A percentile compares a stretch with the other conserved stretches of the same genome.
Conservation (phyloP, 2,888 invertebrate species). For the Chaetogeoica ovagalla region DNA sequence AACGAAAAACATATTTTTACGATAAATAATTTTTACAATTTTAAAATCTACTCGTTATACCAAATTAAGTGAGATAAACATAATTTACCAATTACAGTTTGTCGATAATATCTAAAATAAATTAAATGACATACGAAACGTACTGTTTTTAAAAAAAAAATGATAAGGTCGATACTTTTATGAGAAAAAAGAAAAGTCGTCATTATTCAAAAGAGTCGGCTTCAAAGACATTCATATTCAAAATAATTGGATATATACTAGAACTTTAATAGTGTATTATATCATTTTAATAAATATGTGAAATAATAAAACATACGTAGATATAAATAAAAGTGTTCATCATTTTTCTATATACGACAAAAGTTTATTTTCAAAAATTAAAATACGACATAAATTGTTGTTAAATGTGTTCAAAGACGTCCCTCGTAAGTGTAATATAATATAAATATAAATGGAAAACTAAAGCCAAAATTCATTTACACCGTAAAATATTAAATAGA, state of each 20-base stretch:
- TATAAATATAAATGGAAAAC: not conserved
- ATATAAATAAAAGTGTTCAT: not conserved
- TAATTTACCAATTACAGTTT: not conserved
- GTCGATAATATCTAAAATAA: not conserved
- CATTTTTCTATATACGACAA: not conserved
- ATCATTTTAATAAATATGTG: conserved; percentile 12
- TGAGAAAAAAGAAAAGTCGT: not conserved
- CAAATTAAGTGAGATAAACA: no score
- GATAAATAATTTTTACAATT: no score
- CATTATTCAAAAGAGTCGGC: conserved; percentile 5
- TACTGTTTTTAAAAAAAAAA: not conserved
- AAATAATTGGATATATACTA: conserved; percentile 24
- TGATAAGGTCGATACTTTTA: not conserved
- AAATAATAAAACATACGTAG: no score
- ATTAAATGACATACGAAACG: conserved; percentile 9
- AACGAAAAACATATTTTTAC: no score
- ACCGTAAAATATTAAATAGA: not conserved
- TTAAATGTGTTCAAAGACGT: not conserved
- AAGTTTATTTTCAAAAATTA: not conserved
- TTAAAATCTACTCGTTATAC: no score
- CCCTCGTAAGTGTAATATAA: not conserved
- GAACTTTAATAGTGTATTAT: not conserved
- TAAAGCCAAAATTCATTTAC: not conserved
- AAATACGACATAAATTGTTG: not conserved
- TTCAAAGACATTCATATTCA: not conserved